Evolutionary conservation across 2,797 vertebrate genomes (phyloP).

Genomic region (Aphelocoma californica): DNA sequence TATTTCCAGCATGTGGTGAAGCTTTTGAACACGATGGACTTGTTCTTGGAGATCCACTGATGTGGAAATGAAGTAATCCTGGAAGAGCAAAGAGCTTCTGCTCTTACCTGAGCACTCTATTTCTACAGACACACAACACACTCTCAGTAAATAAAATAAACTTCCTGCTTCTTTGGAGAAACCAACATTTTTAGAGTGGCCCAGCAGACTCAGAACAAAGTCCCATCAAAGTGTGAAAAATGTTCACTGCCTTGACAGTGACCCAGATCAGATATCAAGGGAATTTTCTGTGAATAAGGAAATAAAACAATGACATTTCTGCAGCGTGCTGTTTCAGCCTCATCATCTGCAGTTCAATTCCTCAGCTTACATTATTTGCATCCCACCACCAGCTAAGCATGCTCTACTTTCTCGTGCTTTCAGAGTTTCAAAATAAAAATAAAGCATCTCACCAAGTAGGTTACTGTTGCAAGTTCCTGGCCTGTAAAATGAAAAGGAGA

Average conservation of each 20-base stretch:
- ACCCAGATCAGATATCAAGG: background rate
- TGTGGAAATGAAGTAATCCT: slow-evolving; percentile 89
- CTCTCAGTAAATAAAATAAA: background rate
- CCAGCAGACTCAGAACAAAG: background rate
- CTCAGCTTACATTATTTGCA: background rate
- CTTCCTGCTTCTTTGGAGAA: background rate
- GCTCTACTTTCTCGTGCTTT: background rate
- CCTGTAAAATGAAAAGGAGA: slow-evolving; percentile 72
- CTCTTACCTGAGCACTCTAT: background rate
- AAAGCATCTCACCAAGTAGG: slow-evolving; percentile 84
- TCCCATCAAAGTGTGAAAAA: background rate
- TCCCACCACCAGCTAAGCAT: background rate
- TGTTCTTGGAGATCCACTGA: slow-evolving; percentile 89
- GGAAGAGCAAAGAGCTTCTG: background rate
- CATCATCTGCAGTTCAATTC: background rate
- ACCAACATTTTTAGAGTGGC: background rate
- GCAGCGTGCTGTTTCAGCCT: background rate
- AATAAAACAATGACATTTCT: background rate
- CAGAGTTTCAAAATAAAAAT: background rate
- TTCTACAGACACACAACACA: background rate
- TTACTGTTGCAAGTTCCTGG: slow-evolving; percentile 89
- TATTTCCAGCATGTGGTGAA: slow-evolving; percentile 95
- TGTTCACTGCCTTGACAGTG: background rate
- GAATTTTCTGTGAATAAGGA: background rate
- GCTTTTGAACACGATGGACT: slow-evolving; percentile 86